Evolutionary conservation across 2,888 invertebrate genomes (phyloP).

Genomic region (Eustalomyia histrio): DNA sequence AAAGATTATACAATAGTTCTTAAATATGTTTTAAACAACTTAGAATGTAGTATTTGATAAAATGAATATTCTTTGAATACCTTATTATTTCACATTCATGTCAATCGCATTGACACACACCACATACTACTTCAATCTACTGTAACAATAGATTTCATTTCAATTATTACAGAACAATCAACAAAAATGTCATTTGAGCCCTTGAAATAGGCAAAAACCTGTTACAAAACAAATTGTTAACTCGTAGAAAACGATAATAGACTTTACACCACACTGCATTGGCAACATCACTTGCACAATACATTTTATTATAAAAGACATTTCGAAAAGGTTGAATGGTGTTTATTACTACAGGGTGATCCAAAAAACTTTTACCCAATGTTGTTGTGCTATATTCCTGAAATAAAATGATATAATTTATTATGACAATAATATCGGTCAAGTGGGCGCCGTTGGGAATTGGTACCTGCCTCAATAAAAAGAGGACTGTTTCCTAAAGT

Average conservation of each 20-base stretch:
- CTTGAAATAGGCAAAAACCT: conserved; percentile 7
- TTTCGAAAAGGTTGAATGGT: not conserved
- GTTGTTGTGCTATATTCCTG: too few relatives aligned
- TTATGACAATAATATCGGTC: too few relatives aligned
- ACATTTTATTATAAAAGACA: conserved; percentile 36
- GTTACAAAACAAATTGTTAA: conserved; percentile 11
- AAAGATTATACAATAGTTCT: too few relatives aligned
- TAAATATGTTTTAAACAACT: too few relatives aligned
- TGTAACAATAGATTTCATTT: not conserved
- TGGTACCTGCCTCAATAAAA: too few relatives aligned
- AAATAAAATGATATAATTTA: too few relatives aligned
- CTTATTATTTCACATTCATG: not conserved
- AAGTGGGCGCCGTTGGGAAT: too few relatives aligned
- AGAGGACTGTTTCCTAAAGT: too few relatives aligned
- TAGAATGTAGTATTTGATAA: too few relatives aligned
- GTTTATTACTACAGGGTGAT: too few relatives aligned
- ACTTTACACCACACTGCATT: conserved; percentile 1
- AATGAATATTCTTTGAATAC: not conserved
- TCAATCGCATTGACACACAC: not conserved
- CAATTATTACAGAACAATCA: conserved; percentile 24
- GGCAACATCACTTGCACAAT: conserved; percentile 12
- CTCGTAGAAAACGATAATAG: not conserved
- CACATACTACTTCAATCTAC: not conserved
- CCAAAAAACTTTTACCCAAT: too few relatives aligned
- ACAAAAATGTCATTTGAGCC: not conserved